phyloP scores from a whole-genome alignment of 2,797 vertebrate genomes.

The Distichodus sexfasciatus region DNA sequence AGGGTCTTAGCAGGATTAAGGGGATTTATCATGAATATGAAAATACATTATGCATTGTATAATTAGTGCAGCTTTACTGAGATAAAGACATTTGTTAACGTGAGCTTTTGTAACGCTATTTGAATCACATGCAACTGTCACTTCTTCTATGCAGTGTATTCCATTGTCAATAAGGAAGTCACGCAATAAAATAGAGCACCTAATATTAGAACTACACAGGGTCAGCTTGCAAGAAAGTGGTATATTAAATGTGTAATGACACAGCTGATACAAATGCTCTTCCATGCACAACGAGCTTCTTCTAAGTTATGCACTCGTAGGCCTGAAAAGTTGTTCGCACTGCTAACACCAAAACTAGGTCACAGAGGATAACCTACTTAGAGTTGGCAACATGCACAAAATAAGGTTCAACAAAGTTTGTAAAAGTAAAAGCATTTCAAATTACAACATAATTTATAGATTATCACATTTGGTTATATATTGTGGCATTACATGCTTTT shows the following conservation, averaged over 20 bases:
- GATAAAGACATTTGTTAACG: no score
- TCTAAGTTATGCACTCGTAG: not conserved
- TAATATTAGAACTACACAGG: not conserved
- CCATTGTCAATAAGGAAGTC: not conserved
- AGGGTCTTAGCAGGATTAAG: no score
- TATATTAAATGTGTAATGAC: not conserved
- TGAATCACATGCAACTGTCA: not conserved
- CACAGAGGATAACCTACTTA: slow-evolving; percentile 8
- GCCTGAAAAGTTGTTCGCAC: slow-evolving; percentile 14
- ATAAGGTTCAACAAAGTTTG: slow-evolving; percentile 14
- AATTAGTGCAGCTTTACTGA: not conserved
- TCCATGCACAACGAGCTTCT: not conserved
- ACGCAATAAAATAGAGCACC: not conserved
- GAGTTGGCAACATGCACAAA: not conserved
- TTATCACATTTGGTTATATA: not conserved
- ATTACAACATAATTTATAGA: not conserved
- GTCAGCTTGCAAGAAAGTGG: not conserved
- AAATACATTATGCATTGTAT: not conserved
- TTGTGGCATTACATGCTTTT: not conserved
- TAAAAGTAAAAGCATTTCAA: not conserved
- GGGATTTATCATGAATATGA: no score
- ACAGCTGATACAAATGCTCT: not conserved
- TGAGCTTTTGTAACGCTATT: no score
- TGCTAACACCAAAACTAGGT: slow-evolving; percentile 3
- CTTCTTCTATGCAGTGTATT: not conserved